Conservation (phyloP, 2,888 invertebrate genomes). For the Lasioglossum morio region DNA sequence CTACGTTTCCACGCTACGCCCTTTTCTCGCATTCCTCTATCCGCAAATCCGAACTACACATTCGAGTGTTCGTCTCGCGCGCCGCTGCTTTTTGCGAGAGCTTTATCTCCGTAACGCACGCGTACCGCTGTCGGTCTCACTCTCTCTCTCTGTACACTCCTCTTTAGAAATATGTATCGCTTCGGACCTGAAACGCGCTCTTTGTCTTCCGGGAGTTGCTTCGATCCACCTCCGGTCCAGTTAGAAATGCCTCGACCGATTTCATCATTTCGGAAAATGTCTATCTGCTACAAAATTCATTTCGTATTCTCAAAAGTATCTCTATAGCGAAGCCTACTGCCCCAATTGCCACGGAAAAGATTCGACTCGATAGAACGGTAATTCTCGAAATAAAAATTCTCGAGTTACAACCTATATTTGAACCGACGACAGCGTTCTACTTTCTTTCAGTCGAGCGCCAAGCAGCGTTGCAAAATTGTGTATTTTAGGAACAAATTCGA, state of each 20-base stretch:
- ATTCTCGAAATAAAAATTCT: not conserved
- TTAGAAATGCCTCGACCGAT: not conserved
- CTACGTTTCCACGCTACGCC: constrained; percentile 18
- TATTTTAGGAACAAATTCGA: not conserved
- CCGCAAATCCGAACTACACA: constrained; percentile 46
- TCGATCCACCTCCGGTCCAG: not conserved
- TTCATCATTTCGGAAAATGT: not conserved
- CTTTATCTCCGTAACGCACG: not conserved
- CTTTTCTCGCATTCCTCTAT: constrained; percentile 51
- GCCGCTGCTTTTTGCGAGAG: not conserved
- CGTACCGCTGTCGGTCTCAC: not conserved
- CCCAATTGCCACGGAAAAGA: not conserved
- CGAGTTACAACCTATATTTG: not conserved
- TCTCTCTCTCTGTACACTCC: not conserved
- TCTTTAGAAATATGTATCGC: constrained; percentile 4
- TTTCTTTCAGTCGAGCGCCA: not conserved
- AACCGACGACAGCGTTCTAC: not conserved
- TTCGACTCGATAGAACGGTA: not conserved
- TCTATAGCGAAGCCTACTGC: not conserved
- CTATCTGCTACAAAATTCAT: not conserved
- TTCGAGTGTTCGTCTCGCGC: constrained; percentile 5
- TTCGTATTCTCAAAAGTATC: not conserved
- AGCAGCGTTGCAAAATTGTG: not conserved
- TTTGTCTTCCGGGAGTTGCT: not conserved
- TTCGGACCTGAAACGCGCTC: not conserved